Evolutionary conservation across 2,797 vertebrate genomes (phyloP).

Genomic region (Lepilemur septentrionalis): DNA sequence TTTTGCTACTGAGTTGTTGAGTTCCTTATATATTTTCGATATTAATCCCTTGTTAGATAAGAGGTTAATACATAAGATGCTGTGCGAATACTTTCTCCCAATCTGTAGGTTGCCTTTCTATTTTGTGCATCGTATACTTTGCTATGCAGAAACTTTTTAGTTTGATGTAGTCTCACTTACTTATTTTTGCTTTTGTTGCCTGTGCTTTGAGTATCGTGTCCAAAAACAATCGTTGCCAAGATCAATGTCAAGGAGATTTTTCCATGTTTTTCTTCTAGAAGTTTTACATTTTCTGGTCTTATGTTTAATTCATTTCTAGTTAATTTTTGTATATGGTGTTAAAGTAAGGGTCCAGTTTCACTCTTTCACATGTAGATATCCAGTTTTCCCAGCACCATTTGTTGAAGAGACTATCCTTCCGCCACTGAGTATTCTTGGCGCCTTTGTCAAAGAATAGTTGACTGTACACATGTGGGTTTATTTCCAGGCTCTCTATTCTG

Average conservation of each 20-base stretch:
- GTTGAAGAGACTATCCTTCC: background rate
- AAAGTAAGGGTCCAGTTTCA: background rate
- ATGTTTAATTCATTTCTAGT: background rate
- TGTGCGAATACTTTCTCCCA: background rate
- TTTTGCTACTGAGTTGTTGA: background rate
- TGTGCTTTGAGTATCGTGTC: background rate
- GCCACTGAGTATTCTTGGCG: background rate
- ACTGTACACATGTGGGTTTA: background rate
- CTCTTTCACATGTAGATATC: background rate
- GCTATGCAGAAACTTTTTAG: background rate
- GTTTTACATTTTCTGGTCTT: background rate
- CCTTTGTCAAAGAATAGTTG: background rate
- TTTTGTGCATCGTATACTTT: no score
- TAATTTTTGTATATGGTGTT: background rate
- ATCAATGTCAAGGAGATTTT: background rate
- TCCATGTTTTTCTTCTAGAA: background rate
- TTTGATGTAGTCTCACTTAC: background rate
- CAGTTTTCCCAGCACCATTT: background rate
- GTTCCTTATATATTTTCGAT: background rate
- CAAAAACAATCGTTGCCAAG: background rate
- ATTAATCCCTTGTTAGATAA: background rate
- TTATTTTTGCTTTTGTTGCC: background rate
- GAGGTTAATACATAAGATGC: background rate
- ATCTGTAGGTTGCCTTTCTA: background rate
- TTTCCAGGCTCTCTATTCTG: background rate